Evolutionary conservation across 2,113 vertebrate genomes (phyloP).

Genomic region (Chionis minor): DNA sequence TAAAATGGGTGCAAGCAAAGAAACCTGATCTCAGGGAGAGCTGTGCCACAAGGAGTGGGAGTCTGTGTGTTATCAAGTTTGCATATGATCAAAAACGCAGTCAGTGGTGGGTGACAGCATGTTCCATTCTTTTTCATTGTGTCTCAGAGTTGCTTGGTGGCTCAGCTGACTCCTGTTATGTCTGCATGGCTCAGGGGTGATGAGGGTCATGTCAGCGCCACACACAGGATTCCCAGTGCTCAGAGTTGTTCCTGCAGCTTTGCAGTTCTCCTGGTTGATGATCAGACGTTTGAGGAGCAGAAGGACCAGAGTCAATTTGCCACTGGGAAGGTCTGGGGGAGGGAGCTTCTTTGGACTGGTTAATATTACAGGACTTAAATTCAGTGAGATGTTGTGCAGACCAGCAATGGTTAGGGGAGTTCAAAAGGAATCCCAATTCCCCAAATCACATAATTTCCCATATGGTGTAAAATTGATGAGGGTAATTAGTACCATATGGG

Average conservation of each 20-base stretch:
- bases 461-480: not conserved
- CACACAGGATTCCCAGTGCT: not conserved
- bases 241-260: not conserved
- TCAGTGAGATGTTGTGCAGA: not conserved
- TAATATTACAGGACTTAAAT: not conserved
- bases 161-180: not conserved
- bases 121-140: not conserved
- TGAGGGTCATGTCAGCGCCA: not conserved
- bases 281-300: rapidly evolving
- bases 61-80: rapidly evolving
- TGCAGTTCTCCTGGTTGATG: not conserved
- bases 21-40: not conserved
- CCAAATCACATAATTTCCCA: constrained; percentile 14
- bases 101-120: not conserved
- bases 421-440: not conserved
- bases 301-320: not conserved
- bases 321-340: not conserved
- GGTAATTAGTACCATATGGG: not conserved
- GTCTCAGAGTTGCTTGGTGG: not conserved
- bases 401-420: not conserved
- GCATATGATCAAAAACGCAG: not conserved
- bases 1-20: not conserved
- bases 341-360: not conserved
- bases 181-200: not conserved
- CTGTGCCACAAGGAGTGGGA: rapidly evolving